These are phyloP conservation scores for Liasis olivaceus DNA, from an alignment of 2,797 vertebrate genomes.

Conservation along the genomic window DNA sequence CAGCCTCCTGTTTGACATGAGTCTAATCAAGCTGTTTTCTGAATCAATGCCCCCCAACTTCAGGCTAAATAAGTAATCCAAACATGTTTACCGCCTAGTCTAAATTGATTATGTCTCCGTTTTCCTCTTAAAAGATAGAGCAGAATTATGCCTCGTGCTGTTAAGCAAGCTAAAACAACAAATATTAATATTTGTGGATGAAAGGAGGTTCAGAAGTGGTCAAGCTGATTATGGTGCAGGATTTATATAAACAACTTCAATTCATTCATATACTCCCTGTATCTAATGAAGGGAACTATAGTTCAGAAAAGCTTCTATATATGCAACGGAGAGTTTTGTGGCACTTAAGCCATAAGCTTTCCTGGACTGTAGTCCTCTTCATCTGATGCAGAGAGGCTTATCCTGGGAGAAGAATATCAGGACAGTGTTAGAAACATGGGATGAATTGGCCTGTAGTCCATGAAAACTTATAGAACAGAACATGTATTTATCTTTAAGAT, in stretches of 20 bases:
- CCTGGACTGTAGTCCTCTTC: background rate
- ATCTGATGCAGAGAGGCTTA: background rate
- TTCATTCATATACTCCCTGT: background rate
- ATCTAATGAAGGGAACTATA: background rate
- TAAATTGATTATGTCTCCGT: background rate
- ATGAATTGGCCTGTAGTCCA: background rate
- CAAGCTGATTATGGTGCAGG: constrained; percentile 18
- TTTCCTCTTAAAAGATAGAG: background rate
- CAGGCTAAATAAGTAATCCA: background rate
- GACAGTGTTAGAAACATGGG: background rate
- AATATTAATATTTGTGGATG: background rate
- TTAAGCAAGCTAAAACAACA: background rate
- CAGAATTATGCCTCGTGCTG: background rate
- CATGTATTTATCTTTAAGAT: background rate
- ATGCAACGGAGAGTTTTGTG: background rate
- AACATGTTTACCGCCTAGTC: background rate
- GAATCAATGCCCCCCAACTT: background rate
- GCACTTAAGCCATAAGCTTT: background rate
- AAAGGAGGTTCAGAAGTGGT: constrained; percentile 12
- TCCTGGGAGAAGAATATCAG: background rate
- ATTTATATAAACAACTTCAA: constrained; percentile 29
- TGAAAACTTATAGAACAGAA: background rate
- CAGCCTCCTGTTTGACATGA: background rate
- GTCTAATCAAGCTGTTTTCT: background rate
- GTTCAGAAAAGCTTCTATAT: background rate